Evolutionary conservation across 2,113 vertebrate genomes (phyloP), one percentile per base, ranked within the genome.

Genomic region (Pterophyllum scalare): DNA sequence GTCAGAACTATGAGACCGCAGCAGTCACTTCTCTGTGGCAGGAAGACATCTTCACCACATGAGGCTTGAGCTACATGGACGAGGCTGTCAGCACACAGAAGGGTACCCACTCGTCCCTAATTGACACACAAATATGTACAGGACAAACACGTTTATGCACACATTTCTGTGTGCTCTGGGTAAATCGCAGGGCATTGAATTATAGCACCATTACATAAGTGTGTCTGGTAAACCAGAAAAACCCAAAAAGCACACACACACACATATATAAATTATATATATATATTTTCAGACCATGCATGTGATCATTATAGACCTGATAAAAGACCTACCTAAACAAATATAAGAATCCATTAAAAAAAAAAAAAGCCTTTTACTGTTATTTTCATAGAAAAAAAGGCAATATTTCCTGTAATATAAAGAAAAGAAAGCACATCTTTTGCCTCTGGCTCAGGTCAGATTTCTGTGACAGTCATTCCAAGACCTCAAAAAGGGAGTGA

Each of bases 41-140:
- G 84, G 83, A 86, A 89, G 92, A 93, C 88, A 89, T 93, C 89
- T 90, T 93, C 80, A 87, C 89, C 88, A 84, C 87, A 86, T 74
- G 76, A 79, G 80, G 82, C 60, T 83, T 54, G 58, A 61, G 77
- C 79, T 54, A 43, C 82, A 57, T 17, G 64, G 59, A 60, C 40
- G 40, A 64, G 61, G 31, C 75, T 38, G 19, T 67, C 59, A 79
- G 72, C 40, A 12, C n/a, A n/a, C 43, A 75, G 58, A 81, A 79
- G 38, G 38, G 57, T 17, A 31, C 17, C 43, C 57, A 24, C 15
- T 26, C 12, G 49, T 46, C 26, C 8, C 43, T 3, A 84, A 9
- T 57, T 52, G 28, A 19, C n/a, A 87, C n/a, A 57, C 85, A 87
- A 35, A 78, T 80, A 79, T 59, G 26, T 3, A 46, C n/a, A 19